Base-by-base conservation (phyloP, 1,140 invertebrate species). In the Ceratosolen fusciceps region DNA sequence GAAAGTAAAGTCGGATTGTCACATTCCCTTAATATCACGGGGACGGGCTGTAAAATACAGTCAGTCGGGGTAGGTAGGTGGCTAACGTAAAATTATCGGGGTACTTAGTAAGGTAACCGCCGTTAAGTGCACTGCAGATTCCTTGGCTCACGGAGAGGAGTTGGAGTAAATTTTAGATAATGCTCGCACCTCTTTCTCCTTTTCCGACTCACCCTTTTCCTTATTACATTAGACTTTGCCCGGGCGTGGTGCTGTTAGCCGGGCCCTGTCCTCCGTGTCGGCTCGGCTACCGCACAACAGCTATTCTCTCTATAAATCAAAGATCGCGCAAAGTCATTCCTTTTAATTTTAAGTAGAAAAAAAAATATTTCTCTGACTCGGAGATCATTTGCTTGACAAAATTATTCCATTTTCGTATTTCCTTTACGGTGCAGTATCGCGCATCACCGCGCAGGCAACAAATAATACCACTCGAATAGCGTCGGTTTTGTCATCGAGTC, bases 71-170 rank as follows among this genome's bases (percentile, higher is more conserved):
- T n/a, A n/a, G n/a, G 37, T 8, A 39, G 62, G 65, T 65, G 26
- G 58, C 82, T 83, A 85, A 84, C 81, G 82, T 77, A 83, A 83
- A 85, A 80, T 85, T 85, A 85, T 85, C 82, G 84, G 73, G 81
- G 82, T 84, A 85, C 84, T 85, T 84, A 83, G 65, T 82, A 80
- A 77, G 81, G 81, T 82, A 84, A 85, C 84, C 83, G 77, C 82
- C 80, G 82, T 83, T 83, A 83, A 85, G 83, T 83, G 83, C 83
- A 82, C 82, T 82, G 82, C 82, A 82, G 81, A 82, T 80, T 70
- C 47, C 26, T 71, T 62, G 39, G 37, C 21, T 16, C 34, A 14
- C 43, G 47, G 24, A 49, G 65, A 72, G 79, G 78, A 83, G 79
- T 74, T 74, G 81, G 82, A 85, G 83, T 83, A 82, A 85, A 84